Evolutionary conservation across 2,888 invertebrate genomes (phyloP), one percentile per base, ranked within the genome.

Genomic region (Lycia hirtaria): DNA sequence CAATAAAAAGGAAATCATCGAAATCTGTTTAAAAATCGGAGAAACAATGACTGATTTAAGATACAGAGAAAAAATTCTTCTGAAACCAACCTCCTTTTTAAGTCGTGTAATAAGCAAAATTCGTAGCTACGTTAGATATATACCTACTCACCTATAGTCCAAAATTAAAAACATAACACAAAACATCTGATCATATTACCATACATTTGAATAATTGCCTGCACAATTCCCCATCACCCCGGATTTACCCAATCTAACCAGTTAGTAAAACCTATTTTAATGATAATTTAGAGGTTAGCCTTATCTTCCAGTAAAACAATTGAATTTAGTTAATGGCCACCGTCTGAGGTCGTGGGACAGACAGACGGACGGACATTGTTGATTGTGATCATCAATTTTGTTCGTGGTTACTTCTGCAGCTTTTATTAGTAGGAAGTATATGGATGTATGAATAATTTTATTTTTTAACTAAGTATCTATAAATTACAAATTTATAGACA

Each of bases 341-440:
- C 75, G 78, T 73, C 78, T 75, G 73, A 89, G 90, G 91, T 85
- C 90, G 88, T 90, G 90, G 81, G 90, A 90, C 78, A 69, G 55
- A 90, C 78, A 66, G 52, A 43, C 58, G 45, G 55, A 51, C 66
- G 58, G 63, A 72, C 74, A 72, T 73, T 76, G 63, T 68, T 67
- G 90, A 89, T 90, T 78, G 72, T 50, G 69, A 90, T 90, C 89
- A 77, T 71, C 82, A 79, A 85, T 83, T 85, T 83, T 83, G 85
- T 85, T 80, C 72, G 71, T 73, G 78, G 82, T 80, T 85, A 80
- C 84, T 82, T 68, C 76, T 73, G 60, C 64, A 64, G 54, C 62
- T 58, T 72, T 71, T 71, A 74, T 71, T 51, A 74, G 64, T 66
- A 78, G 75, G 78, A 77, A 78, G 72, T 68, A 62, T 55, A 47